Conservation (phyloP, 2,888 invertebrate species). For the Polylopha cassiicola region DNA sequence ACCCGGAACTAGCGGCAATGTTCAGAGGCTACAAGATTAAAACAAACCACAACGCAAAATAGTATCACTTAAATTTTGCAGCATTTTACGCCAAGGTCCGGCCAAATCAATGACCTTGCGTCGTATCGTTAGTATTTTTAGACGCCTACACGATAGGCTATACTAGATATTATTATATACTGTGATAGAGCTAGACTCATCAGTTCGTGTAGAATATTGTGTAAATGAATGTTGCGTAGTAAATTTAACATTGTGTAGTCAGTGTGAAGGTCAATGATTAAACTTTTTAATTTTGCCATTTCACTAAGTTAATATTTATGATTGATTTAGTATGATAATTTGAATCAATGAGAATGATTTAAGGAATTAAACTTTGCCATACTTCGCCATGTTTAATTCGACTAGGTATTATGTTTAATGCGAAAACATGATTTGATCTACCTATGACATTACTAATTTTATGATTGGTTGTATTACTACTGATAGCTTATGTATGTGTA, state of each 20-base stretch:
- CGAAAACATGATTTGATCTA: slow-evolving; percentile 1
- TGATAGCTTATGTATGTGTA: no score
- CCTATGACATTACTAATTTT: no score
- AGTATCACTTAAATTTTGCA: slow-evolving; percentile 25
- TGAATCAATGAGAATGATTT: slow-evolving; percentile 24
- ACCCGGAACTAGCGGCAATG: slow-evolving; percentile 62
- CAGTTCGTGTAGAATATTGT: slow-evolving; percentile 12
- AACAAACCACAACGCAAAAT: slow-evolving; percentile 8
- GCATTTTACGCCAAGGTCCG: slow-evolving; percentile 22
- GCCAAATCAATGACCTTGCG: slow-evolving; percentile 20
- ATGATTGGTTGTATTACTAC: no score
- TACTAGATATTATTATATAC: slow-evolving; percentile 32
- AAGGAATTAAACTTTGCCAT: slow-evolving; percentile 72
- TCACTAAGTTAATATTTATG: slow-evolving; percentile 26
- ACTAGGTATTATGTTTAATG: slow-evolving; percentile 22
- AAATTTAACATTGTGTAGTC: slow-evolving; percentile 21
- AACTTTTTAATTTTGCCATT: slow-evolving; percentile 37
- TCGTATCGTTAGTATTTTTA: slow-evolving; percentile 23
- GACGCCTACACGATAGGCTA: slow-evolving; percentile 21
- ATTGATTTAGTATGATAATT: slow-evolving; percentile 10
- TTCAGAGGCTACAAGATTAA: slow-evolving; percentile 54
- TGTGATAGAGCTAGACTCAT: slow-evolving; percentile 49
- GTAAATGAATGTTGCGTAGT: slow-evolving; percentile 21
- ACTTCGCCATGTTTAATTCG: slow-evolving; percentile 69
- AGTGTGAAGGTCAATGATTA: slow-evolving; percentile 27